Evolutionary conservation across 1,140 invertebrate genomes (phyloP), one percentile per base, ranked within the genome.

Genomic region (Drosophila ambigua): DNA sequence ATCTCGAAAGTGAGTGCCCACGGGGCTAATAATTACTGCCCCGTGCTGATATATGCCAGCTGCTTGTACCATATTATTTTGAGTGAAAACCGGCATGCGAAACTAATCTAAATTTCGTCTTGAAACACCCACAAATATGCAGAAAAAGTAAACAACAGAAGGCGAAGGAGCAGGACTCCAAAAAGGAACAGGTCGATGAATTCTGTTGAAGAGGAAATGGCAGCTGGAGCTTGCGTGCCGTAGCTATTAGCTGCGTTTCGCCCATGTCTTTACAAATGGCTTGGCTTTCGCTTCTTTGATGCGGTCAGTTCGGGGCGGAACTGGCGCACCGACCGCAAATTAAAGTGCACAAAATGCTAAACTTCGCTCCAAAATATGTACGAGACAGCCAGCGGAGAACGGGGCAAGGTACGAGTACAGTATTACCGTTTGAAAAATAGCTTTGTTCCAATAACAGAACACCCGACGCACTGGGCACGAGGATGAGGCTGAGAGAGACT

Each of bases 271-370:
- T 74, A 61, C 79, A 78, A 75, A 83, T 83, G 62, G 60, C 71
- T 28, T 45, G 66, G 55, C 64, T 2, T 28, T 7, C 6, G 6
- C 28, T 7, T 67, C 82, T 87, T 87, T 87, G 82, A 88, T 87
- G 82, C 78, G 82, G 82, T 87, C 64, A 80, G 48, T 60, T 44
- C 20, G 45, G 39, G 31, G 51, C 54, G 52, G 53, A 84, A 66
- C 75, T 72, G 69, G 60, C 49, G 53, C 64, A 3, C 23, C 23
- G 23, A 64, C 82, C 82, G 82, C 82, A 85, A 85, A 88, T 85
- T 85, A 85, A 85, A 85, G 82, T 85, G 82, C 78, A 78, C 78
- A 82, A 85, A 69, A 88, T 87, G 74, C 65, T 57, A 64, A 85
- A 87, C 59, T 87, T 87, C 80, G 65, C 53, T 71, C 54, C 77